Base-by-base conservation (phyloP, 2,797 vertebrate species). In the Myripristis murdjan region DNA sequence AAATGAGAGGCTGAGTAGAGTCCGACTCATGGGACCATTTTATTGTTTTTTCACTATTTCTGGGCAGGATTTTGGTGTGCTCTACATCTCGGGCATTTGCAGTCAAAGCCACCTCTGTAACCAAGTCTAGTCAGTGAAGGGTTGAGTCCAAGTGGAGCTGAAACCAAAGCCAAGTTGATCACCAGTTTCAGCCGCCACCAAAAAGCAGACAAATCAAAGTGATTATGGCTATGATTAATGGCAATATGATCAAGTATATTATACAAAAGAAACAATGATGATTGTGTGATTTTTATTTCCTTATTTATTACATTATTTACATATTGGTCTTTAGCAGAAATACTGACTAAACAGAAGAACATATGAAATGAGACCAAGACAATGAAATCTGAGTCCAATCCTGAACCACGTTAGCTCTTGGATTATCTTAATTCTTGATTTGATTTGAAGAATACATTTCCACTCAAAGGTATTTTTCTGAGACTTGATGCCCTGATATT, bases 41-140 rank as follows among this genome's bases (percentile, higher is more conserved):
- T 55, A 62, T 24, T 62, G 28, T 41, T 59, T 33, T 64, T 55
- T 60, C 47, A 63, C 31, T 71, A 49, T 69, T 65, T 81, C 24
- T 73, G 51, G 72, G 64, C 20, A 9, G n/a, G 51, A 11, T 39
- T 10, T 75, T 77, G 70, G 0, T 12, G 46, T 67, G 73, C 65
- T 83, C 80, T 53, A 66, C 44, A 82, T 78, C 70, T 62, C 54
- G 47, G 16, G 47, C 69, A 54, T 85, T 72, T 82, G 66, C 82
- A 75, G 61, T 73, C 11, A 55, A 39, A 74, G 41, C 9, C 59
- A 35, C 24, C 51, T 71, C 35, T 67, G 53, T 48, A 35, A 51
- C 72, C 61, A 0, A 62, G 55, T 58, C 0, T 2, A 73, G 24
- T 39, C 69, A 62, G n/a, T 68, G 51, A 47, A 76, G 43, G 56